Conservation (phyloP, 1,140 invertebrate species). For the Danaus melanippus region DNA sequence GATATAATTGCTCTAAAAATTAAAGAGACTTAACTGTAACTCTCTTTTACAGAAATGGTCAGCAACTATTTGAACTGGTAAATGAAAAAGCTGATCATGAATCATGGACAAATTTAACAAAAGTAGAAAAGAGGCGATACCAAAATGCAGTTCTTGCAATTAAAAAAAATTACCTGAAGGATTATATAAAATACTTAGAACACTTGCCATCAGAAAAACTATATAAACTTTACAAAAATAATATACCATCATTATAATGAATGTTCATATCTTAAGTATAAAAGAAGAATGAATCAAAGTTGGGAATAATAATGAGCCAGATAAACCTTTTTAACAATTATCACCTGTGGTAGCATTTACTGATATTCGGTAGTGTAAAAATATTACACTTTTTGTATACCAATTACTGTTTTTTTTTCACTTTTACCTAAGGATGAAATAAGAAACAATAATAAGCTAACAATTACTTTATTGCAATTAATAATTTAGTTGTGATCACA, state of each 20-base stretch:
- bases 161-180: constrained; percentile 39
- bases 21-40: neutral
- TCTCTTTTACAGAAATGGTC: constrained; percentile 28
- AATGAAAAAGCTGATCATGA: constrained; percentile 20
- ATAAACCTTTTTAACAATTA: too few relatives aligned
- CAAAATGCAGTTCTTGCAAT: constrained; percentile 30
- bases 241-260: constrained; percentile 2
- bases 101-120: constrained; percentile 28
- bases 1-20: neutral
- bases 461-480: too few relatives aligned
- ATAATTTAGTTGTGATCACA: too few relatives aligned
- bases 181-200: constrained; percentile 44
- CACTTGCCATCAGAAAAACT: constrained; percentile 35
- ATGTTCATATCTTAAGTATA: too few relatives aligned
- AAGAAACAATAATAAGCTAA: constrained; percentile 1
- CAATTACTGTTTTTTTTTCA: neutral
- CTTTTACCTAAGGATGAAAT: constrained; percentile 5
- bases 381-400: constrained; percentile 4
- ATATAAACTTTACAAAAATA: constrained; percentile 33
- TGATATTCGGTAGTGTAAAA: neutral
- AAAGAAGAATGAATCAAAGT: too few relatives aligned
- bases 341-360: too few relatives aligned
- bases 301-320: too few relatives aligned
- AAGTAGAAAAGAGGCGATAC: constrained; percentile 29
- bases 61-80: constrained; percentile 35